Evolutionary conservation across 2,797 vertebrate species (phyloP), one percentile per base, ranked within the genome.

Genomic region (Acanthurus leucopareius): DNA sequence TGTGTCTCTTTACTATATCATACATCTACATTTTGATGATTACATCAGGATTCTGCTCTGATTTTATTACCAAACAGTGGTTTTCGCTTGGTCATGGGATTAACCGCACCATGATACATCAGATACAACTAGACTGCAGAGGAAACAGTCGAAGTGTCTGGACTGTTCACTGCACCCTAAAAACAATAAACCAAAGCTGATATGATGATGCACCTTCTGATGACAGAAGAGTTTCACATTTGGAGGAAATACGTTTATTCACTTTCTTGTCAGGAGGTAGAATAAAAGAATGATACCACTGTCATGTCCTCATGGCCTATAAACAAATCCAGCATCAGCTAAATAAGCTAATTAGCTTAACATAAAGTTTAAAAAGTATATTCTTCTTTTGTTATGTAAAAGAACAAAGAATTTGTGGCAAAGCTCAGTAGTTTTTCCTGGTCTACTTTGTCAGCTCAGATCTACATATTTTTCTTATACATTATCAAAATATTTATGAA

Each of bases 401-500:
- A 28, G 1, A 62, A 14, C 7, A 32, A 1, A 47, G n/a, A 0
- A 5, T 2, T 11, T 1, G 2, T 3, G 10, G 13, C 42, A 42
- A 42, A 42, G 42, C 6, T 77, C 13, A 62, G 28, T 45, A 42
- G 22, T 54, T 73, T 47, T 20, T 2, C 42, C 17, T 10, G 4
- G 4, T 56, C 52, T 38, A 4, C 9, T 40, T 10, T 58, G 10
- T 64, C 56, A 44, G 2, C 49, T 49, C 10, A 15, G 22, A 22
- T 38, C 32, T 7, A 58, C 25, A 38, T 59, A 67, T 62, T 57
- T 38, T 10, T 45, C 20, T 40, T n/a, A 66, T 8, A 76, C 54
- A 44, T 63, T 59, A 82, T 69, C 22, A 45, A 75, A 69, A 85
- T 65, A 73, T 75, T 61, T 85, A 61, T 15, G 53, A 77, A 77